Evolutionary conservation across 2,888 invertebrate species (phyloP).

Genomic region (Hybos culiciformis): DNA sequence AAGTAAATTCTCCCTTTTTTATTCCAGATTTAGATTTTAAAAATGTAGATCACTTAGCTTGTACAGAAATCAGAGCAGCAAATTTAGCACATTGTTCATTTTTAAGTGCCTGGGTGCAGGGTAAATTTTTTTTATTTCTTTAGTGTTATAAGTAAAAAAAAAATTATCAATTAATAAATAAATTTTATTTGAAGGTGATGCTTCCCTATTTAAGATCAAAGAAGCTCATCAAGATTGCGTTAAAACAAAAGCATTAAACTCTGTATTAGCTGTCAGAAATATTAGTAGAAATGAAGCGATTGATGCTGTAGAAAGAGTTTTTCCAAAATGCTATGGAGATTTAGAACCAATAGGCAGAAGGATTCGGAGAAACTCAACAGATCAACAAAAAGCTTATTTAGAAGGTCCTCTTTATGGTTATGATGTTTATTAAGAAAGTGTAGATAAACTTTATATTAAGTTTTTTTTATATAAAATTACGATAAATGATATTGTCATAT

Average conservation of each 20-base stretch:
- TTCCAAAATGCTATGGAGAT: conserved; percentile 80
- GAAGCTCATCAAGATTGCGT: conserved; percentile 81
- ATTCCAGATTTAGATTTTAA: conserved; percentile 78
- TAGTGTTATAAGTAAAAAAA: too few species aligned
- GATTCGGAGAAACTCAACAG: conserved; percentile 57
- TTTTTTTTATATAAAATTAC: too few species aligned
- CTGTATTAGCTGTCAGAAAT: conserved; percentile 68
- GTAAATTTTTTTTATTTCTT: too few species aligned
- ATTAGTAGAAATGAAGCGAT: conserved; percentile 57
- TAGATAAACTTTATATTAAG: not conserved
- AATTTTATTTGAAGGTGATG: too few species aligned
- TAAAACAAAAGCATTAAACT: conserved; percentile 70
- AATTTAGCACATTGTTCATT: conserved; percentile 89
- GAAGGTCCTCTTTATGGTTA: conserved; percentile 73
- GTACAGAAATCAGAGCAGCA: conserved; percentile 89
- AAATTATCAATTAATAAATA: too few species aligned
- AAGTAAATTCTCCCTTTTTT: too few species aligned
- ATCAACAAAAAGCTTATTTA: conserved; percentile 59
- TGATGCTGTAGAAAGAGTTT: conserved; percentile 71
- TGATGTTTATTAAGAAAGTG: conserved; percentile 33
- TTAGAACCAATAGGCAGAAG: conserved; percentile 81
- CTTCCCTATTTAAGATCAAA: conserved; percentile 55
- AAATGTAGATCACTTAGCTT: conserved; percentile 84
- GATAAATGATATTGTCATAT: too few species aligned
- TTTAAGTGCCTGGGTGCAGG: conserved; percentile 58